phyloP scores from a whole-genome alignment of 2,888 invertebrate genomes.

The Himalopsyche tibetana region DNA sequence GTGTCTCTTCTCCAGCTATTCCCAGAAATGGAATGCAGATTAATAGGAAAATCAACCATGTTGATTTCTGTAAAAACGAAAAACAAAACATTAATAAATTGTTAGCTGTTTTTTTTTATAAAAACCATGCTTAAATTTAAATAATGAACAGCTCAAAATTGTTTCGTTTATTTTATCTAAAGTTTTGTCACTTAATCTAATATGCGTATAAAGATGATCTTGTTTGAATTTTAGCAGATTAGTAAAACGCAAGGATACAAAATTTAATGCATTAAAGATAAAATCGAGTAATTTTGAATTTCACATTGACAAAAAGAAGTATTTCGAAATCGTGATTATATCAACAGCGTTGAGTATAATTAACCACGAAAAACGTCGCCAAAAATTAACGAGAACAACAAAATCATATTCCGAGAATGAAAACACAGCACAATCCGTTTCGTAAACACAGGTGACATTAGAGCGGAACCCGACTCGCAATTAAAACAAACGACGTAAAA shows the following conservation, averaged over 20 bases:
- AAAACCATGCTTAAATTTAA: not conserved
- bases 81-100: constrained; percentile 45
- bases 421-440: constrained; percentile 53
- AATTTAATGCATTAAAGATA: not conserved
- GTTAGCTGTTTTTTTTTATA: not conserved
- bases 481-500: constrained; percentile 50
- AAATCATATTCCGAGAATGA: constrained; percentile 47
- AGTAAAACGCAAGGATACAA: no score
- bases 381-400: constrained; percentile 47
- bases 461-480: constrained; percentile 55
- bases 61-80: constrained; percentile 67
- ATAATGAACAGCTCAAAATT: no score
- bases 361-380: constrained; percentile 39
- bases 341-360: not conserved
- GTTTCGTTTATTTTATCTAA: no score
- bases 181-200: no score
- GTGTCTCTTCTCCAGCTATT: constrained; percentile 61
- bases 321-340: not conserved
- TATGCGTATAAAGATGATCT: no score
- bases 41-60: constrained; percentile 67
- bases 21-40: constrained; percentile 64
- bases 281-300: not conserved
- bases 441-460: constrained; percentile 52
- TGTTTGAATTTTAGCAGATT: no score
- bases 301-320: not conserved